A percentile compares a stretch with the other conserved stretches of the same genome.
These are phyloP conservation scores for Corythaeola cristata DNA, from an alignment of 2,113 vertebrate genomes.

Conservation along the genomic window DNA sequence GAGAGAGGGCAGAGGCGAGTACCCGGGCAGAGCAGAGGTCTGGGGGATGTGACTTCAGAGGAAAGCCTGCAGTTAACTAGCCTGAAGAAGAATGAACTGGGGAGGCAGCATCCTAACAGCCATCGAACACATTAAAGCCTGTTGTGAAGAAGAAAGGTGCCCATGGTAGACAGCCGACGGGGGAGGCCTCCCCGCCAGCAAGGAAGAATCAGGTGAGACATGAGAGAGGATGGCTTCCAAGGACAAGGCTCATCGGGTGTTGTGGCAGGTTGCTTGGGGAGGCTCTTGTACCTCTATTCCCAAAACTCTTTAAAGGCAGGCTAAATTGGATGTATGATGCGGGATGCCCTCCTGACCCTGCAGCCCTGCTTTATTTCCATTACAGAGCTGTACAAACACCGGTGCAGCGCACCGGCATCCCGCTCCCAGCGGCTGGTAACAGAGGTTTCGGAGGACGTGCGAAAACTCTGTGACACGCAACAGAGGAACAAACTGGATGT, in stretches of 20 bases:
- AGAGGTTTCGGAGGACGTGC: background rate
- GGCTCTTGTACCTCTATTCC: background rate
- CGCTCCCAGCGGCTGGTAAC: background rate
- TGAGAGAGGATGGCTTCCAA: background rate
- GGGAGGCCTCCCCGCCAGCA: background rate
- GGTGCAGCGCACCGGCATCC: accelerated
- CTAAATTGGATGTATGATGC: background rate
- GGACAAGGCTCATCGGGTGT: background rate
- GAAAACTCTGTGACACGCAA: background rate
- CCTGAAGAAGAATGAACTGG: background rate
- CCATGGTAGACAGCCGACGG: accelerated
- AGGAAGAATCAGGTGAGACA: accelerated
- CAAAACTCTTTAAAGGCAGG: background rate
- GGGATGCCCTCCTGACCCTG: background rate
- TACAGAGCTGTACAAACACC: background rate
- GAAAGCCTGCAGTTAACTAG: background rate
- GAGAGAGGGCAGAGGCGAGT: background rate
- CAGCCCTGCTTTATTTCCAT: background rate
- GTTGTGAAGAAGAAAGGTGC: background rate
- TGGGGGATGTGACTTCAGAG: background rate
- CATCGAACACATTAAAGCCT: background rate
- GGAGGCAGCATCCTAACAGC: background rate
- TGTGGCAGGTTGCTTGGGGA: background rate
- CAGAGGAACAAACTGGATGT: background rate
- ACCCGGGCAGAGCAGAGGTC: background rate